Base-by-base conservation (phyloP, 1,140 invertebrate genomes). In the Drosophila sechellia region DNA sequence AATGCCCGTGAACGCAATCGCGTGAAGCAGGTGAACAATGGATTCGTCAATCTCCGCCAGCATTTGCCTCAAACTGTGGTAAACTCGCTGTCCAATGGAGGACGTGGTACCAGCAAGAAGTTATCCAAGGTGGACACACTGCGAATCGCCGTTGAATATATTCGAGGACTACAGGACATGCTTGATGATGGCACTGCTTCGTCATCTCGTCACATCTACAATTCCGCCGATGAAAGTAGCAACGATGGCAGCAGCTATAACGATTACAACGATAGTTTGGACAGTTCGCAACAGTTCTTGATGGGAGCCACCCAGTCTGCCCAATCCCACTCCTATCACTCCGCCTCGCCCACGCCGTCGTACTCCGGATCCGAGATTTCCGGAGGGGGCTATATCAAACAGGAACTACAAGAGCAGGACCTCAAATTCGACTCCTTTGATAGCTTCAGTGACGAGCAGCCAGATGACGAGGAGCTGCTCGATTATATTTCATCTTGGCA, bases 1-100 rank as follows among this genome's bases (percentile, higher is more conserved):
- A 99, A 99, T 92, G 98, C 98, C 15, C 94, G 98, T 0, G 98
- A 99, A 92, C 93, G 98, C 57, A 99, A 99, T 92, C 95, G 98
- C 50, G 98, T 99, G n/a, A 98, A 98, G 92, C 96, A 98, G 94
- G 97, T 98, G 71, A 99, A 99, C 94, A 97, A 98, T 79, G 97
- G 97, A 49, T 98, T 98, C 92, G 96, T 97, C 6, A 97, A 96
- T 20, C 93, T 98, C 2, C 94, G 97, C 6, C 96, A 97, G 72
- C 97, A 98, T 83, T 96, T 98, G 70, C 97, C 97, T 0, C 94
- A 95, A 54, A 95, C 94, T 48, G 95, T 96, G 1, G 95, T 95
- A 22, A 95, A 95, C 76, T 96, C 94, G 50, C 94, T 96, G 43
- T 93, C 94, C 4, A 94, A 94, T 31, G 94, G 94, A 6, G 94